Percentiles rank a stretch among this genome's conserved stretches.
phyloP scores from a whole-genome alignment of 2,113 vertebrate genomes.

The Chaenogobius annularis region DNA sequence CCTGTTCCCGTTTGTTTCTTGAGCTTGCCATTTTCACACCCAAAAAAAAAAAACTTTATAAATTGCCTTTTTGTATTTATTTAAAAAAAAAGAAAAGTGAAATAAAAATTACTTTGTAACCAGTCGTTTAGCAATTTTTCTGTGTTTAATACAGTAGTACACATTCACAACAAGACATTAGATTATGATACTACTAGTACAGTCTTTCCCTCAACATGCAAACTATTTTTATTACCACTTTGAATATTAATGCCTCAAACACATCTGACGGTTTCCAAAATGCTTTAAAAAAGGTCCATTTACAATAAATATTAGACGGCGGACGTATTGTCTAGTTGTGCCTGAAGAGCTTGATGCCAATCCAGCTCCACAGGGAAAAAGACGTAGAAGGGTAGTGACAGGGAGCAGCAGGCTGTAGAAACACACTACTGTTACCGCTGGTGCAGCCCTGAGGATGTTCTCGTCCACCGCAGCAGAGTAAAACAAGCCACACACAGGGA shows the following conservation, averaged over 20 bases:
- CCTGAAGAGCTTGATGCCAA: constrained; percentile 94
- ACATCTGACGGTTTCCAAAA: background rate
- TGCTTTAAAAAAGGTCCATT: background rate
- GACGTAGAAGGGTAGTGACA: constrained; percentile 90
- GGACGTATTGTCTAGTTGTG: constrained; percentile 82
- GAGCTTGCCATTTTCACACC: background rate
- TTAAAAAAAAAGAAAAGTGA: background rate
- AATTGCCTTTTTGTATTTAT: constrained; percentile 1
- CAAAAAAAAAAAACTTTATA: no score
- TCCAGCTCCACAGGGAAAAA: constrained; percentile 97
- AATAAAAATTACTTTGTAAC: background rate
- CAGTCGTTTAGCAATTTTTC: background rate
- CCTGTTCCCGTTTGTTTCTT: background rate
- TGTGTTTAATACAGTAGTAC: background rate
- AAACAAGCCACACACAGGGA: constrained; percentile 86
- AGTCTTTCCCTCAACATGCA: background rate
- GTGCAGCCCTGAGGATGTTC: constrained; percentile 88
- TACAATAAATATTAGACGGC: background rate
- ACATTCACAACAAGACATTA: background rate
- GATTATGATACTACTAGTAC: no score
- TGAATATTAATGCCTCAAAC: background rate
- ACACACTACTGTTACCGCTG: constrained; percentile 84
- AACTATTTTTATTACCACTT: background rate
- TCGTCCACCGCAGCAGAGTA: constrained; percentile 88
- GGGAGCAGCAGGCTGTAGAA: constrained; percentile 96